Conservation (phyloP, 2,888 invertebrate species). For the Papilio demoleus region DNA sequence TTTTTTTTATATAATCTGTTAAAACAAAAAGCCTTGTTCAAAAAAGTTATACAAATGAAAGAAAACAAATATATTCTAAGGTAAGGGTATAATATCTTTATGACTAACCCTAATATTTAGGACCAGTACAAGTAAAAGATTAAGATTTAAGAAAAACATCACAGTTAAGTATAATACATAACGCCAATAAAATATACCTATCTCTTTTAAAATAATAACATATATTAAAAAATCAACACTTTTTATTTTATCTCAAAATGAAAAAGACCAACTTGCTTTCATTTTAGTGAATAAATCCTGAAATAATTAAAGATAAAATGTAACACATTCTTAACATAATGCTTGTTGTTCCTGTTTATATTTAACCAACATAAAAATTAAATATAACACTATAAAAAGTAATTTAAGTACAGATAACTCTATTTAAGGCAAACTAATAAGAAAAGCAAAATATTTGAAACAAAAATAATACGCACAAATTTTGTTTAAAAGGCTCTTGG, state of each 20-base stretch:
- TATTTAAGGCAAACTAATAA: slow-evolving; percentile 19
- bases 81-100: no score
- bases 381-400: not conserved
- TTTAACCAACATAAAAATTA: not conserved
- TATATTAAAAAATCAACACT: not conserved
- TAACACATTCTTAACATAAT: no score
- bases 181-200: slow-evolving; percentile 10
- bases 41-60: slow-evolving; percentile 29
- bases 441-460: slow-evolving; percentile 13
- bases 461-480: slow-evolving; percentile 9
- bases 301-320: no score
- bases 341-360: not conserved
- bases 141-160: slow-evolving; percentile 35
- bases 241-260: not conserved
- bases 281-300: no score
- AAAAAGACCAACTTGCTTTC: not conserved
- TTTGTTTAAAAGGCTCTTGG: not conserved
- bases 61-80: slow-evolving; percentile 10
- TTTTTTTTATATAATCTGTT: slow-evolving; percentile 12
- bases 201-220: not conserved
- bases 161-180: slow-evolving; percentile 34
- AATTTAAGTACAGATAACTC: slow-evolving; percentile 24
- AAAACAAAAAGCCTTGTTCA: slow-evolving; percentile 22
- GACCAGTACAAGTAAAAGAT: slow-evolving; percentile 7
- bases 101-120: slow-evolving; percentile 8